Conservation (phyloP, 2,113 vertebrate genomes). For the Cochlearius cochlearius region DNA sequence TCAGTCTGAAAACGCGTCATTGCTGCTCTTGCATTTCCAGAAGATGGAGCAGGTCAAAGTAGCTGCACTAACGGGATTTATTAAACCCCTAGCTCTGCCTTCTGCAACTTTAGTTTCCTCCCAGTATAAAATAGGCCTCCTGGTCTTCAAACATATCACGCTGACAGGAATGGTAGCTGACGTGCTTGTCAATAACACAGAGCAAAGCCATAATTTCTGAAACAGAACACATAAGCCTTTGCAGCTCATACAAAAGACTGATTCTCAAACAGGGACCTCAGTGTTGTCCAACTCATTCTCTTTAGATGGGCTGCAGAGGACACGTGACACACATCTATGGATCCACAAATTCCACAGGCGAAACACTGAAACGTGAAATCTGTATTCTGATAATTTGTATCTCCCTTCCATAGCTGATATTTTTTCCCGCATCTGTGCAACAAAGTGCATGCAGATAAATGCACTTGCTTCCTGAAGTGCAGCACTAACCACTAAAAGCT, state of each 20-base stretch:
- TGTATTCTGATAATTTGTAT: background rate
- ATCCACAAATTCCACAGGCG: background rate
- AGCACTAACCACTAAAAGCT: background rate
- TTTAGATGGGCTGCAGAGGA: background rate
- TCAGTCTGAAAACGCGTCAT: background rate
- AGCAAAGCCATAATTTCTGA: background rate
- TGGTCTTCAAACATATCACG: background rate
- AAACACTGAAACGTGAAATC: background rate
- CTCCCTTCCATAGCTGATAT: background rate
- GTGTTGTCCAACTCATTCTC: background rate
- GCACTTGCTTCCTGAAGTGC: background rate
- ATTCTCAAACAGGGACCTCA: background rate
- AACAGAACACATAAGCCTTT: background rate
- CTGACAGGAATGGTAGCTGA: background rate
- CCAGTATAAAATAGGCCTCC: background rate
- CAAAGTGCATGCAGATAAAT: rapidly evolving
- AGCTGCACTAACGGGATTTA: background rate
- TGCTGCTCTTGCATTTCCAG: background rate
- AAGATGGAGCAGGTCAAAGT: background rate
- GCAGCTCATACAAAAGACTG: background rate
- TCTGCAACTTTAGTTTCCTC: background rate
- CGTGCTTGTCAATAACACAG: background rate
- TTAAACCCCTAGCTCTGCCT: background rate
- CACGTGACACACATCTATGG: rapidly evolving
- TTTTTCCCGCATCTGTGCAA: background rate